These are phyloP conservation scores for Rhinopomastus cyanomelas DNA, from an alignment of 2,113 vertebrate genomes.

Conservation along the genomic window DNA sequence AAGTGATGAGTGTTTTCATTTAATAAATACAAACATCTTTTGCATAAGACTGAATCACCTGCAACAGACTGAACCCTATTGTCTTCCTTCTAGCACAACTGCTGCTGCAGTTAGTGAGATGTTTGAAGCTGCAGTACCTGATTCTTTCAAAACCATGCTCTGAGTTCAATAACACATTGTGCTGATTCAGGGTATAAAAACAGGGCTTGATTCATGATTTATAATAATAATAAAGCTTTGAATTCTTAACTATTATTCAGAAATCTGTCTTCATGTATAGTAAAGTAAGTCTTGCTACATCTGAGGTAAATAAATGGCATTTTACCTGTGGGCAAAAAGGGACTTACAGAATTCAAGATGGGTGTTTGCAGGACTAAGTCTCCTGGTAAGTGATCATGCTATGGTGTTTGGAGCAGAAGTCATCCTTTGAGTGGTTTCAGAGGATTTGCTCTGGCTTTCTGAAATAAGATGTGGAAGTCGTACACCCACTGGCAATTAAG, in stretches of 20 bases:
- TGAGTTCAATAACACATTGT: background rate
- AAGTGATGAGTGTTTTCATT: conserved; percentile 18
- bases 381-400: background rate
- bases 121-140: background rate
- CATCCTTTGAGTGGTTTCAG: background rate
- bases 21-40: conserved; percentile 18
- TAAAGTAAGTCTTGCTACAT: background rate
- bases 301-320: background rate
- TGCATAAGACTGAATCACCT: background rate
- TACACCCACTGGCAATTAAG: background rate
- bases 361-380: background rate
- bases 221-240: background rate
- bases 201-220: background rate
- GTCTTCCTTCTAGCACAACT: background rate
- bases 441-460: background rate
- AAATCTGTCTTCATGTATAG: background rate
- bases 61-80: background rate
- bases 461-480: background rate
- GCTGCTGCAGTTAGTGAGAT: background rate
- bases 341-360: background rate
- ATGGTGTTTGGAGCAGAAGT: background rate
- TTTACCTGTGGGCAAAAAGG: background rate
- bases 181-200: background rate
- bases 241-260: background rate
- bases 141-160: background rate